Conservation (phyloP, 2,888 invertebrate genomes). For the Eurois occulta region DNA sequence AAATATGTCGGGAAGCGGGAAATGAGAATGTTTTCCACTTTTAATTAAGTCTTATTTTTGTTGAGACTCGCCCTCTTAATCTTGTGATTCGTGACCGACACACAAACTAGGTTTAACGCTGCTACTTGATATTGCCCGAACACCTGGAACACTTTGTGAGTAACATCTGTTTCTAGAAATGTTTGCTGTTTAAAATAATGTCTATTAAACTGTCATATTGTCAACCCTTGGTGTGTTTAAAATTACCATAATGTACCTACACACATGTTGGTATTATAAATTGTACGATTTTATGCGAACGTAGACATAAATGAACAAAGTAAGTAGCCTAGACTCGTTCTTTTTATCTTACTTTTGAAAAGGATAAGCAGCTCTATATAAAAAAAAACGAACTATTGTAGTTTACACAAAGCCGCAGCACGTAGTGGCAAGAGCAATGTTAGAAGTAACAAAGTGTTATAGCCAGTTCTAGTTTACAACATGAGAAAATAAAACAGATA, state of each 20-base stretch:
- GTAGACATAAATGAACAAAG: conserved; percentile 23
- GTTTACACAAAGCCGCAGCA: conserved; percentile 56
- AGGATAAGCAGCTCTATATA: conserved; percentile 56
- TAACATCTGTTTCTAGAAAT: conserved; percentile 59
- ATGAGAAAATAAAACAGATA: conserved; percentile 60
- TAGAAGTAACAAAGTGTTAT: conserved; percentile 64
- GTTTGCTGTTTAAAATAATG: conserved; percentile 55
- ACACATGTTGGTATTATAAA: conserved; percentile 47
- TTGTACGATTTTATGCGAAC: conserved; percentile 36
- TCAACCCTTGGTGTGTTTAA: conserved; percentile 48
- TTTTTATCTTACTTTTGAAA: conserved; percentile 64
- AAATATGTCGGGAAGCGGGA: conserved; percentile 69
- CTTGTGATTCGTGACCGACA: conserved; percentile 78
- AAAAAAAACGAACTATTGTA: conserved; percentile 48
- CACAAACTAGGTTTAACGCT: conserved; percentile 72
- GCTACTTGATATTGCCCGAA: conserved; percentile 49
- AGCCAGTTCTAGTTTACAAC: conserved; percentile 58
- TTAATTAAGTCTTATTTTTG: conserved; percentile 82
- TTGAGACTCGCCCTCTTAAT: conserved; percentile 73
- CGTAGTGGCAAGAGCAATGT: conserved; percentile 53
- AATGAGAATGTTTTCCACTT: conserved; percentile 75
- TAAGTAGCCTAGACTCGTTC: conserved; percentile 37
- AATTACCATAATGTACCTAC: conserved; percentile 52
- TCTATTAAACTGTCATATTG: conserved; percentile 53
- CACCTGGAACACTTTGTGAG: conserved; percentile 54